Conservation (phyloP, 2,797 vertebrate genomes). For the Gallinago stenura region DNA sequence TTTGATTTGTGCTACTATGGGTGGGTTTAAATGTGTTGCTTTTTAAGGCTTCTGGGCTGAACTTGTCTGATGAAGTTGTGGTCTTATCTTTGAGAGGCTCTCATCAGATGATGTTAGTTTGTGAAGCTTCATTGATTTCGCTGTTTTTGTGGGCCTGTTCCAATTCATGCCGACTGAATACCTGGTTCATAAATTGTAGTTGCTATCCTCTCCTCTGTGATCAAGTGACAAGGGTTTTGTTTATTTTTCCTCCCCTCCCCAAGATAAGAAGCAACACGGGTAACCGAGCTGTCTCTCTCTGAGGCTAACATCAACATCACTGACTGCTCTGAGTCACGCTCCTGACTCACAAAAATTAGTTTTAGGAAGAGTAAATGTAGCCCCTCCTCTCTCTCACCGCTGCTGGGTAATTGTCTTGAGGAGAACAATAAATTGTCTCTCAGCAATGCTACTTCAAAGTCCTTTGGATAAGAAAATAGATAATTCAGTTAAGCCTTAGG, state of each 20-base stretch:
- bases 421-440: not conserved
- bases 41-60: not conserved
- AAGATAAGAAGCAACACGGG: not conserved
- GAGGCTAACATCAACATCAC: not conserved
- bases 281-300: not conserved
- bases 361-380: not conserved
- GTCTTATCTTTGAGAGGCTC: not conserved
- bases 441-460: conserved; percentile 12
- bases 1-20: not conserved
- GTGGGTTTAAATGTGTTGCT: not conserved
- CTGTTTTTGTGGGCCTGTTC: not conserved
- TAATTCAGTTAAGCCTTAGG: conserved; percentile 18
- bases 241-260: not conserved
- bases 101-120: not conserved
- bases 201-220: not conserved
- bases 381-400: not conserved
- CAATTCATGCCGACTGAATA: not conserved
- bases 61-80: not conserved
- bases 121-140: not conserved
- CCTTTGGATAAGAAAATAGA: conserved; percentile 40
- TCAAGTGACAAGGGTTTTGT: not conserved
- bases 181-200: not conserved
- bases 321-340: not conserved
- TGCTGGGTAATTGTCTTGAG: not conserved
- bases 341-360: conserved; percentile 15